phyloP scores from a whole-genome alignment of 2,888 invertebrate species.

The Stenurella melanura region DNA sequence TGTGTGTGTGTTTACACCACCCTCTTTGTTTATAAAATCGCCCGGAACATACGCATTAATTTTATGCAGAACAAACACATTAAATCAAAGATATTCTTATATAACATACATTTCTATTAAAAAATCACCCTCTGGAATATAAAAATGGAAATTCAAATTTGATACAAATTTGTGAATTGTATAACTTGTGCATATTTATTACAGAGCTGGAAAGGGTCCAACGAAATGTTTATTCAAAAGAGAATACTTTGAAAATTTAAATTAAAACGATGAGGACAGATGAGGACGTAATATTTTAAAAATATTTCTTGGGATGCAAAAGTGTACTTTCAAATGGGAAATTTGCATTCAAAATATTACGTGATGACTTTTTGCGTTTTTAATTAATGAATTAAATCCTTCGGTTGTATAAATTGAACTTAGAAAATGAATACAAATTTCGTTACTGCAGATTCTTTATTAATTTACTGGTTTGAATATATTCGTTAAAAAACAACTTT shows the following conservation, averaged over 20 bases:
- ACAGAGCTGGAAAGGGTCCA: constrained; percentile 65
- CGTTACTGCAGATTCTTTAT: constrained; percentile 48
- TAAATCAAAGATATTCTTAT: constrained; percentile 56
- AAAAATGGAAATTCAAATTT: constrained; percentile 71
- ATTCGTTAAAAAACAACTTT: constrained; percentile 44
- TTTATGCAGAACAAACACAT: constrained; percentile 56
- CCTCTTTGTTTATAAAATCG: constrained; percentile 52
- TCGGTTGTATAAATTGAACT: constrained; percentile 48
- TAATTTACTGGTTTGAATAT: constrained; percentile 46
- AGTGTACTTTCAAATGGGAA: constrained; percentile 58
- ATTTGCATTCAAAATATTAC: constrained; percentile 62
- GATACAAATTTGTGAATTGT: constrained; percentile 71
- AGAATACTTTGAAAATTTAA: constrained; percentile 69
- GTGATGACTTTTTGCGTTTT: constrained; percentile 58
- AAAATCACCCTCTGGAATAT: constrained; percentile 62
- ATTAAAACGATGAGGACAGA: constrained; percentile 64
- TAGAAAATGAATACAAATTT: constrained; percentile 52
- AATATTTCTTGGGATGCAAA: constrained; percentile 54
- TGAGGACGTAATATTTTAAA: constrained; percentile 56
- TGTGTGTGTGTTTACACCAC: constrained; percentile 41
- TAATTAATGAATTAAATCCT: constrained; percentile 63
- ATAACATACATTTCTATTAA: constrained; percentile 52
- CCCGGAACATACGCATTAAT: constrained; percentile 54
- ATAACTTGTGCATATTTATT: constrained; percentile 71
- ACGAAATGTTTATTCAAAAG: constrained; percentile 71